phyloP scores from a whole-genome alignment of 2,888 invertebrate species.

The Gerris lacustris region DNA sequence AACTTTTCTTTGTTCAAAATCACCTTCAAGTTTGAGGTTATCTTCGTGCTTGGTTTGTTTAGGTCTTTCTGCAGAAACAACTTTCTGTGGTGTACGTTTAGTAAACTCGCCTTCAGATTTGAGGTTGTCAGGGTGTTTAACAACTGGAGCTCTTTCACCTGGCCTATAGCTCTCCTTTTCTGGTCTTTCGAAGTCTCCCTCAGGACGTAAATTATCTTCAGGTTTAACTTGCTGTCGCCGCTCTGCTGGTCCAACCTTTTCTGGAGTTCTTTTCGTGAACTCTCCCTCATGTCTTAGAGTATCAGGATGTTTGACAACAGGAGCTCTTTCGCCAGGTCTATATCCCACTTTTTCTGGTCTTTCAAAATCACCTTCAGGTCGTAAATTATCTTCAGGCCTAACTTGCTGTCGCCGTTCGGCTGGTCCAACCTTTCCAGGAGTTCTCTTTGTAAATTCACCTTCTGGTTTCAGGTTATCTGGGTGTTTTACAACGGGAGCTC shows the following conservation, averaged over 20 bases:
- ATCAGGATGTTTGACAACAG: constrained; percentile 38
- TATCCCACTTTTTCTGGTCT: constrained; percentile 38
- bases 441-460: constrained; percentile 37
- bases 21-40: constrained; percentile 40
- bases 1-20: constrained; percentile 38
- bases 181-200: constrained; percentile 40
- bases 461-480: constrained; percentile 34
- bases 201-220: constrained; percentile 41
- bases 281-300: constrained; percentile 40
- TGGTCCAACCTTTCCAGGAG: constrained; percentile 32
- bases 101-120: constrained; percentile 45
- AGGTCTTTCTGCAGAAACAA: constrained; percentile 41
- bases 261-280: constrained; percentile 38
- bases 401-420: constrained; percentile 33
- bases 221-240: constrained; percentile 34
- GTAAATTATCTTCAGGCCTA: constrained; percentile 37
- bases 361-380: constrained; percentile 39
- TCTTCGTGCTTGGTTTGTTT: constrained; percentile 39
- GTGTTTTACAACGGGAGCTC: constrained; percentile 36
- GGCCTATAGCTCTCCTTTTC: constrained; percentile 37
- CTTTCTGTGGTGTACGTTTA: constrained; percentile 34
- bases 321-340: constrained; percentile 43
- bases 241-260: constrained; percentile 34
- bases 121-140: constrained; percentile 43
- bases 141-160: constrained; percentile 33